These are phyloP conservation scores for Setipinna tenuifilis DNA, from an alignment of 2,797 vertebrate genomes.

Conservation along the genomic window DNA sequence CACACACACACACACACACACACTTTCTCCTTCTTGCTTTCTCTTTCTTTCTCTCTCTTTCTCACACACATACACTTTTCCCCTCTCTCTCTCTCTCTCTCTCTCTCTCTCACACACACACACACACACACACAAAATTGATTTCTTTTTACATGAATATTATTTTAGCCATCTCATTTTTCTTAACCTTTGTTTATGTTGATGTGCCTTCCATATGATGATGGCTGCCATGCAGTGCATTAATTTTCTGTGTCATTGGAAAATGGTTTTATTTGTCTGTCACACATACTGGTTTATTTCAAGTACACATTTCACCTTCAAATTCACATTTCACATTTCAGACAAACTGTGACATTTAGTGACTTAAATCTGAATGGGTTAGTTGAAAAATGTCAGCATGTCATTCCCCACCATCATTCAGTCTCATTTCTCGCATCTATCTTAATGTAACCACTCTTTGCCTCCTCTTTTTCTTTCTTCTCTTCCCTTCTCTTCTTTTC, in stretches of 20 bases:
- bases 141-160: no score
- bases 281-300: neutral
- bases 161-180: no score
- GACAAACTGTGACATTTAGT: neutral
- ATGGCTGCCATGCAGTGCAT: no score
- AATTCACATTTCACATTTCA: no score
- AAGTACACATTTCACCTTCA: neutral
- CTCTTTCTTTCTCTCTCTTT: neutral
- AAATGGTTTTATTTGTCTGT: neutral
- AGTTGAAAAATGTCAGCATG: slow-evolving; percentile 5
- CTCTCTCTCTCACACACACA: no score
- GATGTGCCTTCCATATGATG: no score
- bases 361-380: neutral
- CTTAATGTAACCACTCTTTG: neutral
- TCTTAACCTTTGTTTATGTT: neutral
- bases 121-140: no score
- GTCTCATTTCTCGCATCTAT: neutral
- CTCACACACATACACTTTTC: no score
- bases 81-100: no score
- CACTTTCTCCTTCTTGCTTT: neutral
- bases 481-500: neutral
- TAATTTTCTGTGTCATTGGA: neutral
- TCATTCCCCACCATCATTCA: neutral
- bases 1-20: no score
- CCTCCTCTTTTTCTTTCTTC: neutral